A percentile compares a stretch with the other conserved stretches of the same genome.
Evolutionary conservation across 1,140 invertebrate species (phyloP).

Genomic region (Zaprionus africanus): DNA sequence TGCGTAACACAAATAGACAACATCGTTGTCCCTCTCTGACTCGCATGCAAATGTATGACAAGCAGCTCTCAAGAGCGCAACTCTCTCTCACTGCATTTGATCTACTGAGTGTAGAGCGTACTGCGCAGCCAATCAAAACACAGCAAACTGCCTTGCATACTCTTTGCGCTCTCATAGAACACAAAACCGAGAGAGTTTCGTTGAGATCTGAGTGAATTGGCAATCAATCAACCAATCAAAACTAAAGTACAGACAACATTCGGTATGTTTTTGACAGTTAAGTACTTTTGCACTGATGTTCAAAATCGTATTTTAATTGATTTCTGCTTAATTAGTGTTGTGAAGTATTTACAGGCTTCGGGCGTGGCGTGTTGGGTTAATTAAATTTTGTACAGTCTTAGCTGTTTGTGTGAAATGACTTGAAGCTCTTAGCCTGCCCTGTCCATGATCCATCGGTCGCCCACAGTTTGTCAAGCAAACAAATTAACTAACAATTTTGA

Average conservation of each 20-base stretch:
- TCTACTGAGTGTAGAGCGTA: not conserved
- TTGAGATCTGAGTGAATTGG: not conserved
- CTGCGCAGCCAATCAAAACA: not conserved
- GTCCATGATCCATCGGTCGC: constrained; percentile 23
- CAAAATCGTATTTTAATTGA: constrained; percentile 13
- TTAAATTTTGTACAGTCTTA: constrained; percentile 9
- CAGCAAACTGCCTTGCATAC: too few species aligned
- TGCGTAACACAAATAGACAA: not conserved
- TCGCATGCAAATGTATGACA: not conserved
- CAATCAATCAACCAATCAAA: constrained; percentile 3
- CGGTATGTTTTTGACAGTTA: not conserved
- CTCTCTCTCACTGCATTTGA: not conserved
- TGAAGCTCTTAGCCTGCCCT: not conserved
- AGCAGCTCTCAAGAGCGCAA: not conserved
- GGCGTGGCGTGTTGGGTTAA: not conserved
- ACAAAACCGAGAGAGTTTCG: not conserved
- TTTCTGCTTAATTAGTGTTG: constrained; percentile 5
- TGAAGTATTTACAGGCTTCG: not conserved
- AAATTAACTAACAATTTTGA: constrained; percentile 57
- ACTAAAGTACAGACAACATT: not conserved
- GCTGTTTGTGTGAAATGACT: constrained; percentile 3
- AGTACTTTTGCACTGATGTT: not conserved
- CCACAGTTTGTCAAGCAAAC: constrained; percentile 55
- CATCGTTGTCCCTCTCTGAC: not conserved
- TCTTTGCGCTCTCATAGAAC: not conserved